A percentile compares a stretch with the other conserved stretches of the same genome.
phyloP scores from a whole-genome alignment of 2,888 invertebrate genomes.

The Coremacera marginata region DNA sequence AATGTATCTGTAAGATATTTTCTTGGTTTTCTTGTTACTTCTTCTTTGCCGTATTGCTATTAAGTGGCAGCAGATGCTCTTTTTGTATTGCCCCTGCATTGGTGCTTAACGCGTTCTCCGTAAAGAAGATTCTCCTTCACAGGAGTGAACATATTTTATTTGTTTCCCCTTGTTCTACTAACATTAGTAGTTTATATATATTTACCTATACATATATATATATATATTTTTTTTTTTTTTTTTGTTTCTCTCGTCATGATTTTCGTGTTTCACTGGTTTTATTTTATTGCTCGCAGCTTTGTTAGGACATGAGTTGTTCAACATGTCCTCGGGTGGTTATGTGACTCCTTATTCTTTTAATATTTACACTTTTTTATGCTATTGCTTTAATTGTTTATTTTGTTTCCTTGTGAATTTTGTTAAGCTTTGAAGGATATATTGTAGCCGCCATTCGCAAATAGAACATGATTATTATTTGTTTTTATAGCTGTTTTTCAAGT shows the following conservation, averaged over 20 bases:
- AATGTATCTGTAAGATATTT: too few relatives aligned
- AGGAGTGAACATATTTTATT: neutral
- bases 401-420: neutral
- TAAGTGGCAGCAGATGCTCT: slow-evolving; percentile 5
- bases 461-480: neutral
- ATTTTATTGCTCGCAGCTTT: slow-evolving; percentile 32
- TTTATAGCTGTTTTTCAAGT: neutral
- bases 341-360: neutral
- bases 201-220: too few relatives aligned
- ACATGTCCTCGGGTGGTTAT: slow-evolving; percentile 9
- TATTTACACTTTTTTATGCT: neutral
- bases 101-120: neutral
- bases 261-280: slow-evolving; percentile 29
- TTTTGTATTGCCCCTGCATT: neutral
- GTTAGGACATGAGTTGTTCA: slow-evolving; percentile 9
- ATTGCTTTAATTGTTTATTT: neutral
- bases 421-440: neutral
- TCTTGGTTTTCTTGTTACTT: neutral
- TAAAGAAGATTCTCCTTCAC: neutral
- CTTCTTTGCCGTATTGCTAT: neutral
- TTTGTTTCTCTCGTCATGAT: slow-evolving; percentile 17
- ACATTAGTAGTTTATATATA: too few relatives aligned
- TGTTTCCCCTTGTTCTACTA: neutral
- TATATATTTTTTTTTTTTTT: neutral
- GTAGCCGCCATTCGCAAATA: neutral